Base-by-base conservation (phyloP, 2,797 vertebrate genomes). In the Jordanella pulchra region DNA sequence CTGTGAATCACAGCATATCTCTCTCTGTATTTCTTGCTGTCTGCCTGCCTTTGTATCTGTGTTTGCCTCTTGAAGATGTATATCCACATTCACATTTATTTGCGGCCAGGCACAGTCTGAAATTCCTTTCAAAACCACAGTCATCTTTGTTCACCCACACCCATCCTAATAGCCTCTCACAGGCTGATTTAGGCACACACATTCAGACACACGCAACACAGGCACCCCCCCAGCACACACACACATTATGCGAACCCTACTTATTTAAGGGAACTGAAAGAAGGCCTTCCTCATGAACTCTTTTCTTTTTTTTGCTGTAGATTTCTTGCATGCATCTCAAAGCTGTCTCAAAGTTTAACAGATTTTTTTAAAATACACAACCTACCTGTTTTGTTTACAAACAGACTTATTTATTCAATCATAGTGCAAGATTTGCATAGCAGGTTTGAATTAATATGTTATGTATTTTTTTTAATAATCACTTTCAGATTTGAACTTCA, bases 211-310 rank as follows among this genome's bases (percentile, higher is more conserved):
- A 60, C 35, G 64, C 76, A 69, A 39, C 35, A 39, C 47, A 76
- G 27, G 28, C 76, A 44, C 27, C 39, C 30, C 55, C 35, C 61
- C 76, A 69, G 47, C 60, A 25, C 25, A 35, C 77, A 45, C 58
- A 14, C 74, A 72, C 75, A 76, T 67, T 69, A 65, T 67, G 68
- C 77, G 86, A 87, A 83, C 72, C 67, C 48, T 79, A 78, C 88
- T 91, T 90, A 83, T 88, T 85, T 90, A 81, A 84, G 86, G 93
- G 94, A 95, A 94, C 87, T 91, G 93, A 95, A 94, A 94, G 87
- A 91, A 88, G 86, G 84, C 87, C 91, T 93, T 92, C 87, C 84
- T 89, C 89, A 82, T 89, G 84, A 78, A 65, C 70, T 75, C 51
- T 71, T 77, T 76, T 91, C 68, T 79, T 71, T 73, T 77, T 77